These are phyloP conservation scores for Cydia splendana DNA, from an alignment of 1,140 invertebrate species.

Conservation along the genomic window DNA sequence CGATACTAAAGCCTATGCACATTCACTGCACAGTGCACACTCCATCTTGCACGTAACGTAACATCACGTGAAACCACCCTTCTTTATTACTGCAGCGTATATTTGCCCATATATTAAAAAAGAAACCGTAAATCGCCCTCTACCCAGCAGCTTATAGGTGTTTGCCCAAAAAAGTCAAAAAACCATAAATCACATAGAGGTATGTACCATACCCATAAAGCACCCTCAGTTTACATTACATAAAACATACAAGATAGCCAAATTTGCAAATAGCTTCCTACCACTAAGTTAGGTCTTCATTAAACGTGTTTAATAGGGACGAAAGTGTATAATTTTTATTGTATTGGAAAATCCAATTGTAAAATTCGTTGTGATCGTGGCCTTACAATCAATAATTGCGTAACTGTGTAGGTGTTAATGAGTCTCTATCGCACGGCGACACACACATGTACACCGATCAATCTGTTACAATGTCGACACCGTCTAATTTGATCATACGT, in stretches of 20 bases:
- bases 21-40: conserved; percentile 32
- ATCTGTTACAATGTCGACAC: neutral
- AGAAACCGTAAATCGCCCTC: too few relatives aligned
- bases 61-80: neutral
- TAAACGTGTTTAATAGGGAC: neutral
- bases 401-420: conserved; percentile 14
- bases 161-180: too few relatives aligned
- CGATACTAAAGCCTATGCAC: conserved; percentile 18
- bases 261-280: neutral
- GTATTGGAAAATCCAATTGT: neutral
- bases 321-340: neutral
- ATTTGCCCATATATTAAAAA: too few relatives aligned
- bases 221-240: too few relatives aligned
- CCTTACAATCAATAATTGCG: neutral
- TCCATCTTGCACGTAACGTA: neutral
- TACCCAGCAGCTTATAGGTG: too few relatives aligned
- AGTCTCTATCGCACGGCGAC: neutral
- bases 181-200: too few relatives aligned
- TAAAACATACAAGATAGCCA: too few relatives aligned
- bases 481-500: too few relatives aligned
- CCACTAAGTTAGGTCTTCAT: neutral
- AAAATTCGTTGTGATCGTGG: neutral
- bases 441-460: neutral
- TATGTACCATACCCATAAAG: too few relatives aligned
- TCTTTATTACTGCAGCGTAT: neutral